Conservation (phyloP, 2,797 vertebrate species). For the Prionace glauca region DNA sequence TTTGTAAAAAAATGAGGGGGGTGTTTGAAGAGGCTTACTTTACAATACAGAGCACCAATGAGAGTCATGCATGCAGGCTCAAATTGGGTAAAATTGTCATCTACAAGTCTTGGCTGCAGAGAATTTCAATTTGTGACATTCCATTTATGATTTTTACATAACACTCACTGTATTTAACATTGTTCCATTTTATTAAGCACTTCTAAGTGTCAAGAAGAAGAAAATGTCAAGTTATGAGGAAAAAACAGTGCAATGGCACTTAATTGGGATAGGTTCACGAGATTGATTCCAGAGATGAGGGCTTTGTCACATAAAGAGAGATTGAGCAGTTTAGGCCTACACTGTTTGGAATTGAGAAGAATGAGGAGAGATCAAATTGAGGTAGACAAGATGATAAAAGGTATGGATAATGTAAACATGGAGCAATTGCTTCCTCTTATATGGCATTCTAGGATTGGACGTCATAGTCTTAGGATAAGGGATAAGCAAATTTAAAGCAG, state of each 20-base stretch:
- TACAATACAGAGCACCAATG: too few relatives aligned
- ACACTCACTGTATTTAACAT: not conserved
- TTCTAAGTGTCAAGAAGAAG: not conserved
- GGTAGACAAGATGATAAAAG: too few relatives aligned
- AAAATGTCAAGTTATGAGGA: not conserved
- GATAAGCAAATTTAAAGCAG: too few relatives aligned
- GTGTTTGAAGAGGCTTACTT: not conserved
- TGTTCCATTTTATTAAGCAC: not conserved
- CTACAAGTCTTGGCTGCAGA: not conserved
- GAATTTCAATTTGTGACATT: not conserved
- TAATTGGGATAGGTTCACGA: not conserved
- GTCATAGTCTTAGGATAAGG: too few relatives aligned
- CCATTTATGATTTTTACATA: not conserved
- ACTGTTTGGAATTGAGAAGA: too few relatives aligned
- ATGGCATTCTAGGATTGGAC: too few relatives aligned
- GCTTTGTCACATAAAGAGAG: too few relatives aligned
- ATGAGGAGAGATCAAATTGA: too few relatives aligned
- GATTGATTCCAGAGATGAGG: too few relatives aligned
- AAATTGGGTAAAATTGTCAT: not conserved
- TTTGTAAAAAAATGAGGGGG: not conserved
- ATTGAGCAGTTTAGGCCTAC: too few relatives aligned
- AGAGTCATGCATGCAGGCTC: not conserved
- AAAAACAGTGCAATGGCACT: not conserved
- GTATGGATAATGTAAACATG: too few relatives aligned
- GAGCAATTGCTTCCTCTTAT: too few relatives aligned